Base-by-base conservation (phyloP, 2,113 vertebrate genomes). In the Eretmodus cyanostictus region DNA sequence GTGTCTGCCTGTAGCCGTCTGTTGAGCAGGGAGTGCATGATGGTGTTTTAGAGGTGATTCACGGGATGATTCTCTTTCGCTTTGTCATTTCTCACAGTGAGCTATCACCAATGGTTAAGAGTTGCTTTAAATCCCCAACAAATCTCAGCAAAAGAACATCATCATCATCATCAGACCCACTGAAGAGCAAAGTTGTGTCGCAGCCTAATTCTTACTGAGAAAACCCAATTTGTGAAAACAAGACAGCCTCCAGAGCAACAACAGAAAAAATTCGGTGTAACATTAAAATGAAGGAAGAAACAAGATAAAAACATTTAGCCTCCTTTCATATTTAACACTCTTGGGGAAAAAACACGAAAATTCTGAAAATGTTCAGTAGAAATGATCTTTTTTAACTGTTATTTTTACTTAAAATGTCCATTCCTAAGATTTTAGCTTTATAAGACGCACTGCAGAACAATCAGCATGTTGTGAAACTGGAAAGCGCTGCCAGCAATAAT, bases 221-320 rank as follows among this genome's bases (percentile, higher is more conserved):
- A 66, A 38, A 47, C 40, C 71, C 42, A 76, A 29, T 49, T 19
- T 31, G 71, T 19, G 42, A 76, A 76, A 13, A 8, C 71, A 19
- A 49, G 71, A 49, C 27, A 31, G 17, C 16, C 73, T 78, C 42
- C 27, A 34, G 45, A 38, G 61, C 34, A 13, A 29, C 9, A 31
- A 29, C 9, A 31, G 0, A 12, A 49, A 11, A 29, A 49, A 49
- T 2, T 31, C 1, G 1, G 24, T 10, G 0, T 5, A 49, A 31
- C 71, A 31, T 19, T 31, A 19, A 49, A 49, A 8, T 49, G 17
- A 78, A 78, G 1, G 42, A 31, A 78, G 71, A 78, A 49, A 73
- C 22, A 10, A 17, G 61, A 27, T 45, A 73, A 76, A 27, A 73
- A 73, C 13, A 17, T 73, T 16, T 16, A 4, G 8, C 38, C 38